Base-by-base conservation (phyloP, 2,113 vertebrate genomes). In the Epinephelus fuscoguttatus region DNA sequence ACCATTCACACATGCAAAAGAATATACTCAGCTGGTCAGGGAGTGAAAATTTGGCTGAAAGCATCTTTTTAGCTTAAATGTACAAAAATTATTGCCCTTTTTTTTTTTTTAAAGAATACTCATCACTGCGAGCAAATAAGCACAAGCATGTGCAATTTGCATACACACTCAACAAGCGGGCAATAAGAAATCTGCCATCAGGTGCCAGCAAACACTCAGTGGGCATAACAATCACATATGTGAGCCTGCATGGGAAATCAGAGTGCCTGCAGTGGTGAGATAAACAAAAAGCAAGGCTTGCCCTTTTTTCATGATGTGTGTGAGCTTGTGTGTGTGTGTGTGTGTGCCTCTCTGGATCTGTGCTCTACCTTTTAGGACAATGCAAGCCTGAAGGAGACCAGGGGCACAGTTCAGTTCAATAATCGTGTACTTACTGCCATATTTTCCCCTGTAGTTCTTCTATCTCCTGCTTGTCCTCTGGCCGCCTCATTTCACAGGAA, bases 241-340 rank as follows among this genome's bases (percentile, higher is more conserved):
- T 84, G 63, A 88, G 89, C 64, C 84, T 84, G 80, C 81, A 77
- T 80, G 63, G 77, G 68, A 86, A 87, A 89, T 87, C 80, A 84
- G 78, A 84, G 69, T 47, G 88, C 75, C 88, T 91, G 90, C 74
- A 75, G 86, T 25, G 69, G 49, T 52, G 90, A 90, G 91, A 92
- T 92, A 85, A 92, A 91, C 88, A 78, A 78, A 86, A 57, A 70
- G 25, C 19, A 23, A 64, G 66, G 47, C 62, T 47, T 56, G 33
- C 52, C 49, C 66, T 84, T 89, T 89, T 88, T 6, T 83, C 33
- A 50, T n/a, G 50, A 45, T 52, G 68, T 64, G 17, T 55, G 69
- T 69, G 64, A 55, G 55, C 52, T 55, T 78, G 66, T 73, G 15
- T 66, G 21, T 25, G n/a, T 47, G 27, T 27, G 27, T 27, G 27